phyloP scores from a whole-genome alignment of 1,140 invertebrate genomes.

The Drosophila baimaii region DNA sequence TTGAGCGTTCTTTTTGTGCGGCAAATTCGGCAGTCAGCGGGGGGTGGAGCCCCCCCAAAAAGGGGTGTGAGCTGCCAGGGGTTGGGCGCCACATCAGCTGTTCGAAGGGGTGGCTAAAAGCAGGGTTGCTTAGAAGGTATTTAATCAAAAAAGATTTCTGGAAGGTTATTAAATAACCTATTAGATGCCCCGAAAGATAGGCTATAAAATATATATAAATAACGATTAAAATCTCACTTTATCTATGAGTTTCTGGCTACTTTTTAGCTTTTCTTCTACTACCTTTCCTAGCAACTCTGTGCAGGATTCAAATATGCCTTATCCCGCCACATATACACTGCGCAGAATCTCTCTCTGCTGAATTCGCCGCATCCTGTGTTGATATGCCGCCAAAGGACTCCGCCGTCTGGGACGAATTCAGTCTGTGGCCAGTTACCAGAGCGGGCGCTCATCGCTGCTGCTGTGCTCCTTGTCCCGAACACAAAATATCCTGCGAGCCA shows the following conservation, averaged over 20 bases:
- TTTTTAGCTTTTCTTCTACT: conserved; percentile 1
- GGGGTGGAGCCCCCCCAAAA: background rate
- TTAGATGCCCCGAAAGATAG: background rate
- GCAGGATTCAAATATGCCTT: conserved; percentile 27
- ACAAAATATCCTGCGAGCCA: conserved; percentile 11
- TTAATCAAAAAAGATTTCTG: background rate
- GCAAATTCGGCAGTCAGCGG: conserved; percentile 37
- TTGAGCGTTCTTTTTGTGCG: conserved; percentile 26
- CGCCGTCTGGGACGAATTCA: conserved; percentile 49
- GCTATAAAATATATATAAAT: background rate
- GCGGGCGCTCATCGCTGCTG: conserved; percentile 32
- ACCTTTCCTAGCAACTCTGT: conserved; percentile 55
- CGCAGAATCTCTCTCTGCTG: conserved; percentile 61
- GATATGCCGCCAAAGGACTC: conserved; percentile 64
- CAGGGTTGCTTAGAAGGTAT: conserved; percentile 28
- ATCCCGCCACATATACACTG: conserved; percentile 50
- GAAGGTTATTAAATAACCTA: accelerated
- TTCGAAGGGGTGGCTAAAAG: background rate
- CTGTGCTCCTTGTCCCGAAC: conserved; percentile 1
- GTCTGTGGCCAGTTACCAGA: conserved; percentile 64
- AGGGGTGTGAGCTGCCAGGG: background rate
- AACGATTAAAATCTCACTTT: background rate
- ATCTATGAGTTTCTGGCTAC: too few relatives aligned
- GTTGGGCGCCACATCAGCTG: conserved; percentile 17
- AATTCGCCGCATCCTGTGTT: conserved; percentile 59